Conservation (phyloP, 2,113 vertebrate genomes). For the Sylvia atricapilla region DNA sequence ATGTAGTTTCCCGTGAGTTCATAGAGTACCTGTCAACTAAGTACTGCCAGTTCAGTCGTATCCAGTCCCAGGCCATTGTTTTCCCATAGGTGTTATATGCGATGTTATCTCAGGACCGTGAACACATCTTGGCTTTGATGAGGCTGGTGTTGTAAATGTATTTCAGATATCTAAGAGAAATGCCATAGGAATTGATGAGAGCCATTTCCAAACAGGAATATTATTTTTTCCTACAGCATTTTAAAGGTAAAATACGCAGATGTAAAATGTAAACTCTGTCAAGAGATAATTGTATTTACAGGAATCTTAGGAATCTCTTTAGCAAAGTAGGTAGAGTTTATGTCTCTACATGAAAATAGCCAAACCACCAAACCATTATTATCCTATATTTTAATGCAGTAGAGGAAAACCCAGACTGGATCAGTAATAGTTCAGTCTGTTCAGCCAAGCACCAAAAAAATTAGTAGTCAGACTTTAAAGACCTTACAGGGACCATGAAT, state of each 20-base stretch:
- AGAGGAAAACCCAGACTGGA: background rate
- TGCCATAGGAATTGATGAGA: background rate
- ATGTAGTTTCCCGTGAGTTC: background rate
- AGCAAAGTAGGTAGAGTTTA: background rate
- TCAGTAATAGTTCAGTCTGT: background rate
- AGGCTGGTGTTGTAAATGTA: constrained; percentile 78
- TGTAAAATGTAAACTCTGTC: background rate
- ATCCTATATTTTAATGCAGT: background rate
- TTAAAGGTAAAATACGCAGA: background rate
- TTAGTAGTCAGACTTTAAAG: background rate
- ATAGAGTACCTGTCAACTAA: constrained; percentile 83
- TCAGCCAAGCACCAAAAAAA: background rate
- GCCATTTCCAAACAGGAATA: background rate
- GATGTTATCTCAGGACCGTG: constrained; percentile 89
- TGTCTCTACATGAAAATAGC: background rate
- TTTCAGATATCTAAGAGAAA: constrained; percentile 80
- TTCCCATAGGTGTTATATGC: constrained; percentile 86
- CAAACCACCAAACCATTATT: background rate
- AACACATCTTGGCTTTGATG: constrained; percentile 92
- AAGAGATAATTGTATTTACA: background rate
- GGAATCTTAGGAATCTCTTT: background rate
- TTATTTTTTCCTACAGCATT: background rate
- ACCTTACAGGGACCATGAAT: background rate
- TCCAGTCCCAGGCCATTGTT: constrained; percentile 96
- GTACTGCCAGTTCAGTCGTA: constrained; percentile 92